These are phyloP conservation scores for Campoletis raptor DNA, from an alignment of 2,888 invertebrate genomes.

Conservation along the genomic window DNA sequence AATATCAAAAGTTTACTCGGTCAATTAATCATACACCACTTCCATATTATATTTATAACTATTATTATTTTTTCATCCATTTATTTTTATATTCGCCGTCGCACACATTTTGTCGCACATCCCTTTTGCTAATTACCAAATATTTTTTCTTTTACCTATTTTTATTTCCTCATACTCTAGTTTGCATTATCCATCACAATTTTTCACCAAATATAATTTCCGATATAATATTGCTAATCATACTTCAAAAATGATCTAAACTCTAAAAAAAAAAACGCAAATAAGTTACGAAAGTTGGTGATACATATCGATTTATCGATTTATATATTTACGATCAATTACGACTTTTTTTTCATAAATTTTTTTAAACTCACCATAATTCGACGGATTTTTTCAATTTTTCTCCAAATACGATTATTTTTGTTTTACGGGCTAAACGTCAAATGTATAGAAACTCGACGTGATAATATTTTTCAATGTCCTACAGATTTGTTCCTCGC, in stretches of 20 bases:
- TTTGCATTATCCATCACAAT: too few relatives aligned
- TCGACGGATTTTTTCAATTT: not conserved
- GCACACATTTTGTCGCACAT: not conserved
- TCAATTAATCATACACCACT: not conserved
- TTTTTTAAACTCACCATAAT: conserved; percentile 5
- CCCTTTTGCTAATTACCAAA: not conserved
- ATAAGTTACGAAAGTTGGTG: not conserved
- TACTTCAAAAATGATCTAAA: too few relatives aligned
- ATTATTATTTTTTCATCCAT: not conserved
- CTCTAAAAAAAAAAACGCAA: not conserved
- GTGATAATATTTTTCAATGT: not conserved
- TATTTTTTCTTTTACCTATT: not conserved
- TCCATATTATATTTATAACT: not conserved
- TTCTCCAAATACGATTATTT: not conserved
- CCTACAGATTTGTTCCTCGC: not conserved
- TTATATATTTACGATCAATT: not conserved
- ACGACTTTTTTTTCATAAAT: not conserved
- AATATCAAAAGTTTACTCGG: too few relatives aligned
- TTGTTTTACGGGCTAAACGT: not conserved
- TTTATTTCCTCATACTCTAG: not conserved
- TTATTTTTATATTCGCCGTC: not conserved
- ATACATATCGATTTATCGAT: not conserved
- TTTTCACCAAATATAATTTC: too few relatives aligned
- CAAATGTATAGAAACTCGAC: not conserved
- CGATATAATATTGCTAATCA: too few relatives aligned